Conservation (phyloP, 2,888 invertebrate genomes). For the Andrena minutula region DNA sequence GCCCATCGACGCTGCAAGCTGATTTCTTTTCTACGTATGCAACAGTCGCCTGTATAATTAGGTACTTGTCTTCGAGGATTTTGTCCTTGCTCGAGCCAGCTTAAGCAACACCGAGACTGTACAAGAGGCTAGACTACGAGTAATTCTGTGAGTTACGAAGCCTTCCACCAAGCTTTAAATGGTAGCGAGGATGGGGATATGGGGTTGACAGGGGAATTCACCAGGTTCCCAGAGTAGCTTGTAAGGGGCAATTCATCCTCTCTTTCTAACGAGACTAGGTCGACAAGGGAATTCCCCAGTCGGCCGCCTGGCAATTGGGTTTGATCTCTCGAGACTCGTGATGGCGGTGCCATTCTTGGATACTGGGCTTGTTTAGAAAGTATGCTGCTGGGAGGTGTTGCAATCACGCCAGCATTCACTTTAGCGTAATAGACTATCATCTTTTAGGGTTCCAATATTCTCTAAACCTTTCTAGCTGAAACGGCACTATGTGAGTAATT, state of each 20-base stretch:
- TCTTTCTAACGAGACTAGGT: background rate
- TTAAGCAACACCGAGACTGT: too few relatives aligned
- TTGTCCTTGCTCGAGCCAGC: too few relatives aligned
- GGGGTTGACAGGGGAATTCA: background rate
- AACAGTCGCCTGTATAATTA: too few relatives aligned
- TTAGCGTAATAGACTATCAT: background rate
- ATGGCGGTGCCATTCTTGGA: too few relatives aligned
- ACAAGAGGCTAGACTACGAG: too few relatives aligned
- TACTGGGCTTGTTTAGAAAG: background rate
- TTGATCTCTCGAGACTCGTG: slow-evolving; percentile 6
- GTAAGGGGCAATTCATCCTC: background rate
- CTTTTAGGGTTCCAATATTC: background rate
- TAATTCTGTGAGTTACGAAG: too few relatives aligned
- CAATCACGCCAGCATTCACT: background rate
- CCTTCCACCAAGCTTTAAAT: background rate
- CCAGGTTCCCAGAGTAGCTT: background rate
- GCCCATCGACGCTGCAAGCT: too few relatives aligned
- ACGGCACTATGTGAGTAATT: too few relatives aligned
- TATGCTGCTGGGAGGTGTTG: background rate
- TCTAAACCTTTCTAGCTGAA: too few relatives aligned
- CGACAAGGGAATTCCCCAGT: slow-evolving; percentile 2
- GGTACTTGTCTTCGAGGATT: too few relatives aligned
- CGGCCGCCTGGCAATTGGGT: slow-evolving; percentile 6
- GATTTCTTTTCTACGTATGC: too few relatives aligned
- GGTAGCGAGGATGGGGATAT: background rate